Evolutionary conservation across 1,140 invertebrate species (phyloP).

Genomic region (Thereuonema tuberculata): DNA sequence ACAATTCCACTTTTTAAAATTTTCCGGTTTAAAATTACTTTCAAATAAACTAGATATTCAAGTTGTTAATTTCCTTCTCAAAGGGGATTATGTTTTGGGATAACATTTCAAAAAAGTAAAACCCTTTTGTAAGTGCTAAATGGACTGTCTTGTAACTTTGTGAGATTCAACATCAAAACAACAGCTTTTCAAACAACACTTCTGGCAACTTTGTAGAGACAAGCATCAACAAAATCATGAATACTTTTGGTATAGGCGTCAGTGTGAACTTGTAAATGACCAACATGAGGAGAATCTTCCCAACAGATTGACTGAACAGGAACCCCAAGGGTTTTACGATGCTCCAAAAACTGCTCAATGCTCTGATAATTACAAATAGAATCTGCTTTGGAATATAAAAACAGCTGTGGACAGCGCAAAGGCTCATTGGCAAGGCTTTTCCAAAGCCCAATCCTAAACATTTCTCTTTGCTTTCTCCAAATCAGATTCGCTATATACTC

Average conservation of each 20-base stretch:
- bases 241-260: conserved; percentile 46
- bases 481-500: conserved; percentile 20
- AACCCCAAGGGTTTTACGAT: conserved; percentile 43
- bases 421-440: conserved; percentile 32
- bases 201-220: conserved; percentile 27
- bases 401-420: conserved; percentile 49
- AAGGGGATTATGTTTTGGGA: no score
- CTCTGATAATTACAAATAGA: conserved; percentile 38
- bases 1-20: no score
- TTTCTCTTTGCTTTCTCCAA: not conserved
- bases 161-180: no score
- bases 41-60: no score
- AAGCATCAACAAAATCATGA: conserved; percentile 43
- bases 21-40: no score
- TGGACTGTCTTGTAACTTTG: no score
- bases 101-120: no score
- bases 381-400: conserved; percentile 57
- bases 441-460: not conserved
- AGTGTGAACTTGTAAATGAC: conserved; percentile 41
- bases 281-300: conserved; percentile 52
- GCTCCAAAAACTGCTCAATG: conserved; percentile 30
- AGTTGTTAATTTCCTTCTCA: no score
- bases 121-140: no score
- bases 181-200: no score
- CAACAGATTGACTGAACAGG: conserved; percentile 44